Evolutionary conservation across 2,113 vertebrate species (phyloP).

Genomic region (Athene cunicularia): DNA sequence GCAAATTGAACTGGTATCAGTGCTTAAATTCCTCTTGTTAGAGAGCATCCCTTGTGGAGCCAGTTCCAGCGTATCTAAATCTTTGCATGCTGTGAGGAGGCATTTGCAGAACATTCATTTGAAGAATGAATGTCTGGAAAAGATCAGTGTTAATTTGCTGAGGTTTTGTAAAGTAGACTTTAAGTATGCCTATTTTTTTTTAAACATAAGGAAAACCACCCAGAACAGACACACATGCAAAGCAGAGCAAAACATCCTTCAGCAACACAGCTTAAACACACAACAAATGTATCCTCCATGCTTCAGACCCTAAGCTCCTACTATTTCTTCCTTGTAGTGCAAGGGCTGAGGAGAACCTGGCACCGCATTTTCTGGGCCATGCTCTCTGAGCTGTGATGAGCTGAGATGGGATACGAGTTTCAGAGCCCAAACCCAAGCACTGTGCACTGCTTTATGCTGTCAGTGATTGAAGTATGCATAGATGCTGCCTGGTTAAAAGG

Average conservation of each 20-base stretch:
- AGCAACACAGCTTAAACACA: conserved; percentile 11
- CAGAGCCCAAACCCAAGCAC: neutral
- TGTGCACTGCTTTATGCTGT: neutral
- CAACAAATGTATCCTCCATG: neutral
- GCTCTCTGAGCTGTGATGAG: neutral
- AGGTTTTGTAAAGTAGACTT: conserved; percentile 26
- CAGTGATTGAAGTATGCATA: neutral
- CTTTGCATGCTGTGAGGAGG: neutral
- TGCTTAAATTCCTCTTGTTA: conserved; percentile 33
- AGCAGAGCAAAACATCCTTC: conserved; percentile 15
- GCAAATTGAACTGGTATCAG: conserved; percentile 50
- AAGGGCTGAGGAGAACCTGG: neutral
- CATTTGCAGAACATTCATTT: conserved; percentile 41
- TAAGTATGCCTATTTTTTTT: neutral
- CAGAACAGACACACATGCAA: neutral
- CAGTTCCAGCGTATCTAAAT: conserved; percentile 5
- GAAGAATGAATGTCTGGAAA: conserved; percentile 43
- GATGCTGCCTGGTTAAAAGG: neutral
- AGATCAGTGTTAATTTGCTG: conserved; percentile 49
- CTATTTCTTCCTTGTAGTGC: neutral
- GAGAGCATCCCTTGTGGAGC: neutral
- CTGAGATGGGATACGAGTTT: neutral
- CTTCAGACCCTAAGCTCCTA: neutral
- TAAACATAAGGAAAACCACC: neutral
- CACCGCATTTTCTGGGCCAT: accelerated